A percentile compares a stretch with the other conserved stretches of the same genome.
Conservation (phyloP, 2,888 invertebrate genomes). For the Belgica antarctica region DNA sequence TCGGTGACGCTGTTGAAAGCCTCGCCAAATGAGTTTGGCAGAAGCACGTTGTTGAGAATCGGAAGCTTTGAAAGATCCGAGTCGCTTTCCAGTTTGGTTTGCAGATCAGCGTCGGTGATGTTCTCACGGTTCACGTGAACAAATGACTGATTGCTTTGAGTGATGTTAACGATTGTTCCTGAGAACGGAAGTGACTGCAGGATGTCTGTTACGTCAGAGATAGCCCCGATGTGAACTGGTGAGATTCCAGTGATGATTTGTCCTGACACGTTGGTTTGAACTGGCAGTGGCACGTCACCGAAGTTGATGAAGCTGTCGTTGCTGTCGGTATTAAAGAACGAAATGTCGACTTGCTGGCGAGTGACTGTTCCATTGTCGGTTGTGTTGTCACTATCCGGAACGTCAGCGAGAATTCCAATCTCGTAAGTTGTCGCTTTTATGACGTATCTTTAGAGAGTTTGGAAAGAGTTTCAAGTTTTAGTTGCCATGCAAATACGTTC, state of each 20-base stretch:
- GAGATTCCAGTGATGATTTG: conserved; percentile 58
- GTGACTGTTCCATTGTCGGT: conserved; percentile 51
- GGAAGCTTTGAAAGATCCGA: conserved; percentile 44
- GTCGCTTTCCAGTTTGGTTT: conserved; percentile 43
- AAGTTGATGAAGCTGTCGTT: conserved; percentile 58
- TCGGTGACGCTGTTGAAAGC: background rate
- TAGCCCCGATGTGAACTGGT: conserved; percentile 56
- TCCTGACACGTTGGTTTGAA: conserved; percentile 59
- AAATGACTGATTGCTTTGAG: conserved; percentile 54
- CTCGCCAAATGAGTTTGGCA: background rate
- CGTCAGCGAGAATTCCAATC: conserved; percentile 61
- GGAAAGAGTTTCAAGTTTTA: too few species aligned
- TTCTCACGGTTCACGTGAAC: conserved; percentile 52
- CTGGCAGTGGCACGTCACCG: conserved; percentile 58
- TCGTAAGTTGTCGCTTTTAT: conserved; percentile 62
- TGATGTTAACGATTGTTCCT: conserved; percentile 55
- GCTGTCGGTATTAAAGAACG: conserved; percentile 57
- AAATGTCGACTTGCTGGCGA: conserved; percentile 58
- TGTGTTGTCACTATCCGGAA: conserved; percentile 54
- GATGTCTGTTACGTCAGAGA: conserved; percentile 52
- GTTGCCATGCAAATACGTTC: background rate
- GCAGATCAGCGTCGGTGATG: conserved; percentile 48
- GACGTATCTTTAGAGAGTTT: conserved; percentile 57
- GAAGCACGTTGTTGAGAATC: conserved; percentile 38
- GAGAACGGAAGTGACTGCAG: conserved; percentile 52